These are phyloP conservation scores for Cordilura impudica DNA, from an alignment of 2,888 invertebrate species.

Conservation along the genomic window DNA sequence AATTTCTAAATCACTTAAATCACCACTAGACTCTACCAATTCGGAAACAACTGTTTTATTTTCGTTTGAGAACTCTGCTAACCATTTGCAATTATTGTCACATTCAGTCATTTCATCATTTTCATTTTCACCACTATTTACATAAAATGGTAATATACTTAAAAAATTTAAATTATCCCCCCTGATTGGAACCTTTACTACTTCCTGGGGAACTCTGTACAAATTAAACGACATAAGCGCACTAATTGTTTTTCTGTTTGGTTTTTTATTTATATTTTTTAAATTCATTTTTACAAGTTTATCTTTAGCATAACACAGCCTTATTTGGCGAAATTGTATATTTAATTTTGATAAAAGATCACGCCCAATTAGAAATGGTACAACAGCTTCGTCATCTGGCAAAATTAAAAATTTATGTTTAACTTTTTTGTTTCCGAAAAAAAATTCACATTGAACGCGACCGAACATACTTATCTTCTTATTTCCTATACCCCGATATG, in stretches of 20 bases:
- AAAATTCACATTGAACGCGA: not conserved
- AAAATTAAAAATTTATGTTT: conserved; percentile 12
- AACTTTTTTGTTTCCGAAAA: not conserved
- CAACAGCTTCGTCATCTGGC: conserved; percentile 8
- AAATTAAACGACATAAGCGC: no score
- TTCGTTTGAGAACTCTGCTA: not conserved
- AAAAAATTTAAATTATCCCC: conserved; percentile 1
- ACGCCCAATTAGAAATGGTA: conserved; percentile 11
- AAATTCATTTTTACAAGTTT: not conserved
- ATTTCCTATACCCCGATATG: conserved; percentile 6
- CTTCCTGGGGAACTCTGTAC: no score
- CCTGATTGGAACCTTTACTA: no score
- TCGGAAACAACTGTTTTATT: conserved; percentile 29
- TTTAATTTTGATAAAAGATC: conserved; percentile 19
- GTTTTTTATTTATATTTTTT: no score
- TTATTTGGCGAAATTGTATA: not conserved
- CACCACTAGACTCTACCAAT: not conserved
- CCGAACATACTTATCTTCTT: conserved; percentile 1
- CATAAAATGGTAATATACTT: conserved; percentile 26
- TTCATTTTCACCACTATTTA: conserved; percentile 8
- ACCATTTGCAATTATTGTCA: conserved; percentile 12
- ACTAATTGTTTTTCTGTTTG: no score
- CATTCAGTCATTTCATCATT: conserved; percentile 2
- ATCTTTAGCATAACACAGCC: not conserved
- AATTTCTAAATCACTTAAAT: conserved; percentile 24